phyloP scores from a whole-genome alignment of 2,888 invertebrate genomes.

The Agrochola lota region DNA sequence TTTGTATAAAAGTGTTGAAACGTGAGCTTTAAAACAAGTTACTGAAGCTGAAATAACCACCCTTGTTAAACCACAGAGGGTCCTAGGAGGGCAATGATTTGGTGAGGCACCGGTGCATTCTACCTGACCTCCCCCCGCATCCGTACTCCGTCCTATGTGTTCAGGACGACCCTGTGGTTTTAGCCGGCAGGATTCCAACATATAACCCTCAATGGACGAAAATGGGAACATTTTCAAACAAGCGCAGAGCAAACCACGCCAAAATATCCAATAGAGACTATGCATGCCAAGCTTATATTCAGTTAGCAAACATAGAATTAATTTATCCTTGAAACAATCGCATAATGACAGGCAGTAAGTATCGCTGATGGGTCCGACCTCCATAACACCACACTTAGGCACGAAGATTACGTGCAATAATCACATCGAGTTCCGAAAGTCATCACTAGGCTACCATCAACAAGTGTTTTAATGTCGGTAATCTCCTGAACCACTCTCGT shows the following conservation, averaged over 20 bases:
- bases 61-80: neutral
- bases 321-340: constrained; percentile 64
- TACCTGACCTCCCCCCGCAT: neutral
- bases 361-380: constrained; percentile 68
- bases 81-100: neutral
- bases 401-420: constrained; percentile 76
- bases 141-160: neutral
- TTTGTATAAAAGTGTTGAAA: constrained; percentile 12
- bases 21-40: constrained; percentile 6
- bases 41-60: neutral
- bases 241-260: neutral
- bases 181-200: neutral
- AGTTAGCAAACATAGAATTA: constrained; percentile 38
- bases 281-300: constrained; percentile 15
- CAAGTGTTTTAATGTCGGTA: constrained; percentile 82
- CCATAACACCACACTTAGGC: constrained; percentile 69
- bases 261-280: constrained; percentile 6
- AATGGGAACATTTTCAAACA: neutral
- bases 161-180: constrained; percentile 8
- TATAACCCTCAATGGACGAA: neutral
- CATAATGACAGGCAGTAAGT: constrained; percentile 63
- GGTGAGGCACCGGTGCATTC: neutral
- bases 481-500: constrained; percentile 80
- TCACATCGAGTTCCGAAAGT: constrained; percentile 80
- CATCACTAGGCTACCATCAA: constrained; percentile 80